Percentiles rank a stretch among this genome's conserved stretches.
Evolutionary conservation across 2,888 invertebrate genomes (phyloP).

Genomic region (Scaptomyza tumidula): DNA sequence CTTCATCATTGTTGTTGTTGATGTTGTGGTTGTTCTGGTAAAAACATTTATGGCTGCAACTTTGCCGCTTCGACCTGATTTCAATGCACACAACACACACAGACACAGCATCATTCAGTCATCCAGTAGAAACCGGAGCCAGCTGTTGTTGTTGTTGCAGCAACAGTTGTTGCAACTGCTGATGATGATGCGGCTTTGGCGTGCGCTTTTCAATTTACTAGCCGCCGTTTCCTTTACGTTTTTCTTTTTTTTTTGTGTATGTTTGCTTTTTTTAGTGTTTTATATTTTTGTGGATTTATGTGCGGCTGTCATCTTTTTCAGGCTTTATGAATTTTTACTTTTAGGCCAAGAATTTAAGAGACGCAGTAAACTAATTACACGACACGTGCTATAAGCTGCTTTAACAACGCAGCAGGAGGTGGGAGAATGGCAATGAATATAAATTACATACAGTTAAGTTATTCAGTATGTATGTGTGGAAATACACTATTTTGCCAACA

Average conservation of each 20-base stretch:
- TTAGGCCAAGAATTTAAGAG: slow-evolving; percentile 64
- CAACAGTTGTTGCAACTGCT: slow-evolving; percentile 41
- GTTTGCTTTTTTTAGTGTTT: not conserved
- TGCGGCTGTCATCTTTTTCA: slow-evolving; percentile 66
- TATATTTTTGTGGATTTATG: slow-evolving; percentile 59
- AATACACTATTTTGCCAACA: slow-evolving; percentile 42
- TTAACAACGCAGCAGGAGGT: not conserved
- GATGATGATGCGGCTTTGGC: slow-evolving; percentile 78
- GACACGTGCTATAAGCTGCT: slow-evolving; percentile 58
- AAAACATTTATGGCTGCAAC: slow-evolving; percentile 58
- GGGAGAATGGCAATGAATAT: slow-evolving; percentile 27
- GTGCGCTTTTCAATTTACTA: slow-evolving; percentile 77
- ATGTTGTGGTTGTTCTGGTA: slow-evolving; percentile 18
- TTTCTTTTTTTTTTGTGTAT: slow-evolving; percentile 10
- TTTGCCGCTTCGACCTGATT: slow-evolving; percentile 57
- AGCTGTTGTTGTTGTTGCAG: slow-evolving; percentile 16
- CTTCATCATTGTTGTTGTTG: not conserved
- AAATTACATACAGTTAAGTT: slow-evolving; percentile 57
- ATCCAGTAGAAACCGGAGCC: slow-evolving; percentile 56
- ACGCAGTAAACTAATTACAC: slow-evolving; percentile 49
- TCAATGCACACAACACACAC: slow-evolving; percentile 20
- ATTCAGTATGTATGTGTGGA: not conserved
- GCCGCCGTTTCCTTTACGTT: slow-evolving; percentile 61
- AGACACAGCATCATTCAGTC: slow-evolving; percentile 49
- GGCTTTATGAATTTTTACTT: slow-evolving; percentile 67